A percentile compares a stretch with the other conserved stretches of the same genome.
Evolutionary conservation across 2,113 vertebrate genomes (phyloP).

Genomic region (Pseudolaguvia tuberculata): DNA sequence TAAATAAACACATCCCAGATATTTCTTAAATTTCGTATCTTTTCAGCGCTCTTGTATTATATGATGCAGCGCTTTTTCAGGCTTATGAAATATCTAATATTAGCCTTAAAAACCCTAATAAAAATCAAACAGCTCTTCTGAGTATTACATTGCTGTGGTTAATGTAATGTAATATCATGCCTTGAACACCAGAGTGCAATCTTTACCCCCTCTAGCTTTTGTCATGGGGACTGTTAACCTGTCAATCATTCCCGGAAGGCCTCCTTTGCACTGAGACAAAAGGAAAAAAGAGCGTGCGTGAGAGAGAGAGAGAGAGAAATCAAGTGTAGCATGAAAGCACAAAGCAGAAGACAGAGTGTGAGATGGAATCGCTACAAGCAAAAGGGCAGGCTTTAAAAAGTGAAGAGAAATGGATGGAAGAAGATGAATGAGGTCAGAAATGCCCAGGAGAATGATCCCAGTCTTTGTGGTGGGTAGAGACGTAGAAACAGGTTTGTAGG

Average conservation of each 20-base stretch:
- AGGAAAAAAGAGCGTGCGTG: constrained; percentile 54
- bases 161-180: constrained; percentile 11
- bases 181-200: constrained; percentile 40
- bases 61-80: background rate
- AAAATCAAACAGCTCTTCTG: background rate
- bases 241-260: constrained; percentile 66
- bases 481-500: constrained; percentile 9
- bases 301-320: constrained; percentile 9
- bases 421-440: constrained; percentile 71
- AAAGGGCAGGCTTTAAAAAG: constrained; percentile 58
- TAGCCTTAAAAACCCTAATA: background rate
- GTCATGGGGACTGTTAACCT: constrained; percentile 47
- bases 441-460: constrained; percentile 62
- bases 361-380: constrained; percentile 60
- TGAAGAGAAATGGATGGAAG: constrained; percentile 53
- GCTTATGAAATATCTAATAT: background rate
- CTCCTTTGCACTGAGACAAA: constrained; percentile 61
- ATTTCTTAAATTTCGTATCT: background rate
- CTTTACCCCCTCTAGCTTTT: constrained; percentile 9
- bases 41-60: background rate
- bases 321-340: constrained; percentile 42
- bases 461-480: constrained; percentile 40
- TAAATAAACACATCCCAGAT: background rate
- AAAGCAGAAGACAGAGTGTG: constrained; percentile 48
- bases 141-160: constrained; percentile 16